Evolutionary conservation across 2,888 invertebrate species (phyloP), one percentile per base, ranked within the genome.

Genomic region (Salpingus planirostris): DNA sequence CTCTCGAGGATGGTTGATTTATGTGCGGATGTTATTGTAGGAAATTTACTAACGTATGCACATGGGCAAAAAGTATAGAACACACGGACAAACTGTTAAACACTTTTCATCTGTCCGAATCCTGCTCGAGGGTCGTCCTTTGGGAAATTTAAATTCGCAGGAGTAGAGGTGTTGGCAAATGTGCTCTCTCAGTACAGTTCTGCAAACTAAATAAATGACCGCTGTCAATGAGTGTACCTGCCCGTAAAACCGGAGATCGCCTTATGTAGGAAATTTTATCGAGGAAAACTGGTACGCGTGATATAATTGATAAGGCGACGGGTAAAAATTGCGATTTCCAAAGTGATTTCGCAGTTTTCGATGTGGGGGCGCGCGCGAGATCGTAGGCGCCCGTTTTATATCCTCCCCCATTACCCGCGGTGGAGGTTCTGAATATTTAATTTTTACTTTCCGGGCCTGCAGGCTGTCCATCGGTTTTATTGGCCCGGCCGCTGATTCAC

Each of bases 131-230:
- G 48, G 38, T 40, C 36, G 25, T 51, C 53, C 50, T 49, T 40
- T 13, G 54, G 52, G 52, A 54, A 52, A 54, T 54, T 54, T 50
- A 47, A 50, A 53, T 50, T 49, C 46, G 45, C 43, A 42, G 40
- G 41, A 42, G 38, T 46, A 49, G n/a, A n/a, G 50, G 47, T 52
- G 50, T 50, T 50, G 47, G 50, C 47, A 49, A 54, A 54, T 50
- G 52, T 43, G 41, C 42, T 38, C n/a, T n/a, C 40, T 42, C 45
- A 32, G 35, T 45, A 43, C 42, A 38, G 33, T 40, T 31, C 33
- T 31, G 36, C 41, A 40, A 34, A 46, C 40, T 31, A 31, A 49
- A 54, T 49, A 54, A 50, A 52, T 49, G 50, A 42, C 43, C 43
- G 36, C 44, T 49, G 52, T 51, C 50, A 42, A 52, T 48, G n/a